A percentile compares a stretch with the other conserved stretches of the same genome.
These are phyloP conservation scores for Paramisgurnus dabryanus DNA, from an alignment of 2,113 vertebrate genomes.

Conservation along the genomic window DNA sequence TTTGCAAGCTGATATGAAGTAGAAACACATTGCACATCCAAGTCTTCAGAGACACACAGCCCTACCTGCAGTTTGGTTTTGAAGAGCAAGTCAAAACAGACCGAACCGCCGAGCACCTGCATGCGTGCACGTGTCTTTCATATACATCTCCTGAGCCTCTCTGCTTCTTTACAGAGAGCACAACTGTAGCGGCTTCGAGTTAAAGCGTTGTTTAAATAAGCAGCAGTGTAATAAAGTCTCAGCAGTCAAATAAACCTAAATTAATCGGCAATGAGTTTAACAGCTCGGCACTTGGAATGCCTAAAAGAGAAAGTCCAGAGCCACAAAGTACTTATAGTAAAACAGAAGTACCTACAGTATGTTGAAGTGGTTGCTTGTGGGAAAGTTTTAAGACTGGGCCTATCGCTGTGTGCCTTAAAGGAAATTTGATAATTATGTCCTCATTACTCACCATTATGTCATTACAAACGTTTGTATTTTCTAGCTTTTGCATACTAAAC, in stretches of 20 bases:
- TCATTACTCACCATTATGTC: too few species aligned
- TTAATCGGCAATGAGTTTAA: constrained; percentile 23
- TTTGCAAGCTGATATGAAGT: constrained; percentile 2
- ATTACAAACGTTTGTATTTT: too few species aligned
- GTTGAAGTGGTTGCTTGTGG: constrained; percentile 14
- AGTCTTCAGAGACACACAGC: constrained; percentile 9
- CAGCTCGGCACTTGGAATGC: constrained; percentile 1
- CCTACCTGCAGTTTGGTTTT: constrained; percentile 9
- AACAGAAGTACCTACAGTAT: background rate
- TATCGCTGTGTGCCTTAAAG: too few species aligned
- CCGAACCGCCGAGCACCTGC: constrained; percentile 4
- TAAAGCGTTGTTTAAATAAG: constrained; percentile 9
- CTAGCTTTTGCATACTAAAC: too few species aligned
- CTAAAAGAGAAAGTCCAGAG: constrained; percentile 40
- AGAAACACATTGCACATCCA: background rate
- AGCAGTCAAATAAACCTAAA: constrained; percentile 36
- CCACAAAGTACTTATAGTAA: constrained; percentile 14
- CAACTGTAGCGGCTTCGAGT: background rate
- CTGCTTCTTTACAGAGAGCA: background rate
- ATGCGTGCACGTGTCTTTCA: constrained; percentile 19
- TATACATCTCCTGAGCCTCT: background rate
- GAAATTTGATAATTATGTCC: too few species aligned
- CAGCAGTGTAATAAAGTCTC: constrained; percentile 15
- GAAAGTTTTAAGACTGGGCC: background rate
- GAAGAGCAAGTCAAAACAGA: constrained; percentile 34